phyloP scores from a whole-genome alignment of 2,888 invertebrate genomes.

The Coremacera marginata region DNA sequence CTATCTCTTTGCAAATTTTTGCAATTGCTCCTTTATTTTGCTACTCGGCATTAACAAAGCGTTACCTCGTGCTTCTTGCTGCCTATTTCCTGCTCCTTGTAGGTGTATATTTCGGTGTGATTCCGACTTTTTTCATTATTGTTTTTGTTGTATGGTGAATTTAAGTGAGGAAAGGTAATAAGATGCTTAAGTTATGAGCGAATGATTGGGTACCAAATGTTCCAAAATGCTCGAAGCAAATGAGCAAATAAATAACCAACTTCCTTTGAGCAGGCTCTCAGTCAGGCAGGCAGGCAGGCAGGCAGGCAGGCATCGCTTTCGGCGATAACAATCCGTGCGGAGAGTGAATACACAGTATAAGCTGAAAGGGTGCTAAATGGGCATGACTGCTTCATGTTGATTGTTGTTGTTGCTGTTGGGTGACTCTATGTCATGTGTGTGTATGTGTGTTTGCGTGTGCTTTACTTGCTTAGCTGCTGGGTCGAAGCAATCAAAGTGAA shows the following conservation, averaged over 20 bases:
- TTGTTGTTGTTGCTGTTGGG: neutral
- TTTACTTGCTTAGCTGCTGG: no score
- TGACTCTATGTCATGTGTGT: neutral
- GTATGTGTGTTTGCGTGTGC: neutral
- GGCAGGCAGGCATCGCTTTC: neutral
- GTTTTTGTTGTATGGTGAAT: neutral
- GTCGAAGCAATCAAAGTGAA: slow-evolving; percentile 30
- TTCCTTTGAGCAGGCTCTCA: slow-evolving; percentile 1
- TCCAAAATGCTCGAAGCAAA: slow-evolving; percentile 43
- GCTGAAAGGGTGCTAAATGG: no score
- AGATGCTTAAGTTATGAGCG: slow-evolving; percentile 49
- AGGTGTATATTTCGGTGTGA: no score
- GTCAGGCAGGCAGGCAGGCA: neutral
- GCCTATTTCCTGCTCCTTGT: no score
- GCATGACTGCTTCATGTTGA: no score
- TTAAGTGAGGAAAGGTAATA: slow-evolving; percentile 38
- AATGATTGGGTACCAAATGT: slow-evolving; percentile 49
- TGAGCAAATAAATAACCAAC: slow-evolving; percentile 46
- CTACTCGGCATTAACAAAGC: no score
- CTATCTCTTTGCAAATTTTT: no score
- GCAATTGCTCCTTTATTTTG: no score
- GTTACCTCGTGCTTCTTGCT: no score
- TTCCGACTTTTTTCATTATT: neutral
- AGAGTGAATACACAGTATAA: neutral
- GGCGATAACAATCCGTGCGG: no score